Conservation (phyloP, 2,113 vertebrate genomes). For the Hyperoodon ampullatus region DNA sequence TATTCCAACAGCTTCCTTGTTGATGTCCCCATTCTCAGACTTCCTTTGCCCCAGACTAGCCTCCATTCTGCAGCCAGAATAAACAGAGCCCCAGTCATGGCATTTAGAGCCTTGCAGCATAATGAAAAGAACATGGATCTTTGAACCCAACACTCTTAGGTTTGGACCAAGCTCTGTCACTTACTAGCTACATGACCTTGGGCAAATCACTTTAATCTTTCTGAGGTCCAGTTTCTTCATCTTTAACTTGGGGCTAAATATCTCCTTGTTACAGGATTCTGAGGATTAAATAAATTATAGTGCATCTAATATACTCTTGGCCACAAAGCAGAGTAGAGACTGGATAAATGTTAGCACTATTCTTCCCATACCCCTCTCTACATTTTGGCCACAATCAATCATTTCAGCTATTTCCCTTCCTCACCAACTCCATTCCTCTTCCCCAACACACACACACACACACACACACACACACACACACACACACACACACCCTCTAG, state of each 20-base stretch:
- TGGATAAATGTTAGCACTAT: neutral
- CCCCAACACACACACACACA: neutral
- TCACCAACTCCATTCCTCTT: neutral
- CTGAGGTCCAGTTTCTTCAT: slow-evolving; percentile 39
- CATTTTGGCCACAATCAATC: neutral
- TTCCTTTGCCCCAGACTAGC: neutral
- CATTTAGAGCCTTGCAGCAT: neutral
- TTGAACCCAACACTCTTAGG: neutral
- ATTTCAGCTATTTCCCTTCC: neutral
- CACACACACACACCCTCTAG: too few species aligned
- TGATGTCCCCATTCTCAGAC: neutral
- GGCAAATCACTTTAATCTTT: slow-evolving; percentile 36
- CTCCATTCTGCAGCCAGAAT: neutral
- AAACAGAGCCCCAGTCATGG: neutral
- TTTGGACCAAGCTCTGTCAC: neutral
- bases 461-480: too few species aligned
- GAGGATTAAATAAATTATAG: slow-evolving; percentile 56
- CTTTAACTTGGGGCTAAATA: slow-evolving; percentile 51
- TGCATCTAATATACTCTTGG: slow-evolving; percentile 35
- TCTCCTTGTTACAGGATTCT: neutral
- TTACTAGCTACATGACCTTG: neutral
- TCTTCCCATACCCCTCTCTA: neutral
- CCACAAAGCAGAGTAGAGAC: slow-evolving; percentile 24
- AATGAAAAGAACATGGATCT: neutral
- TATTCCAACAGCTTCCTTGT: neutral